Conservation (phyloP, 2,888 invertebrate species). For the Aporophyla nigra region DNA sequence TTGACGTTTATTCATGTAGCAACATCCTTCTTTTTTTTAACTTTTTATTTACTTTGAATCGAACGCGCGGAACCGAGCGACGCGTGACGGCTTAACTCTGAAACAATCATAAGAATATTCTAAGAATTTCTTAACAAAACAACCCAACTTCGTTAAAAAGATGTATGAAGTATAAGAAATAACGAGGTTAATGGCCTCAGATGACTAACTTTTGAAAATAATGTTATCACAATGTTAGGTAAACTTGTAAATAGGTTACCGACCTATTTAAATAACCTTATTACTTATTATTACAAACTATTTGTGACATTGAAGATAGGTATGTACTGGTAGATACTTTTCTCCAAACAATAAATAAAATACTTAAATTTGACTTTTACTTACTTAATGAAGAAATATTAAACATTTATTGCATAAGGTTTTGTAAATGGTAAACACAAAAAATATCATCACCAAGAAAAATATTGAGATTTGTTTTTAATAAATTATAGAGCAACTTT, state of each 20-base stretch:
- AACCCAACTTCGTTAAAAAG: neutral
- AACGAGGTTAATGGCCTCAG: slow-evolving; percentile 13
- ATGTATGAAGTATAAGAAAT: neutral
- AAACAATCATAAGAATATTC: neutral
- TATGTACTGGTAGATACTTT: neutral
- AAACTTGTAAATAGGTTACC: slow-evolving; percentile 6
- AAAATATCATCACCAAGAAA: neutral
- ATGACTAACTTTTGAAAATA: neutral
- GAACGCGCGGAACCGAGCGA: no score
- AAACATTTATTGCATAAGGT: slow-evolving; percentile 45
- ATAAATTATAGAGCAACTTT: slow-evolving; percentile 4
- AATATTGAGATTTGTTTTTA: neutral
- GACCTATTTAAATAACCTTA: slow-evolving; percentile 30
- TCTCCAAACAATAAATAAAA: slow-evolving; percentile 19
- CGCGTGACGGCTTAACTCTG: no score
- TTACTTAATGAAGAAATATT: slow-evolving; percentile 21
- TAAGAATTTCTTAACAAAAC: neutral
- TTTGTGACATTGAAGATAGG: neutral
- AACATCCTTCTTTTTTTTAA: no score
- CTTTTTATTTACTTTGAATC: no score
- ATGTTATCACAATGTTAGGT: slow-evolving; percentile 23
- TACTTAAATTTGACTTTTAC: slow-evolving; percentile 10
- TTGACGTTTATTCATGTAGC: no score
- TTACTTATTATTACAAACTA: slow-evolving; percentile 2
- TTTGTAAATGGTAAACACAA: slow-evolving; percentile 17